Percentiles rank a stretch among this genome's conserved stretches.
Evolutionary conservation across 2,888 invertebrate species (phyloP).

Genomic region (Oligia latruncula): DNA sequence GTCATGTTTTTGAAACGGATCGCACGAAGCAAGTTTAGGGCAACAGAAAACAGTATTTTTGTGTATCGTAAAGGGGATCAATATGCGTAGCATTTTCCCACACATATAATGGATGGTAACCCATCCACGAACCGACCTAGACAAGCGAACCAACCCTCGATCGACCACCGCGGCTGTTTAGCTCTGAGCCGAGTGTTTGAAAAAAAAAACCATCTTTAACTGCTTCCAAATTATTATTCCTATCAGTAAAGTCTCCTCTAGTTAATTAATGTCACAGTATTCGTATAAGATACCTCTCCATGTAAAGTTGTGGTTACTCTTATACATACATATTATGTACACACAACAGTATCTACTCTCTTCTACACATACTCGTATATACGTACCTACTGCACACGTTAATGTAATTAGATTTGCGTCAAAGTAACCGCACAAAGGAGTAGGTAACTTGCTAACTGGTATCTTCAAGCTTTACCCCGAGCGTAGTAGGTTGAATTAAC

Average conservation of each 20-base stretch:
- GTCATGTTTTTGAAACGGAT: neutral
- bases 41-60: neutral
- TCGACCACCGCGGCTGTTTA: neutral
- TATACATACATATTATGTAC: neutral
- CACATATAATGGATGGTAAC: too few species aligned
- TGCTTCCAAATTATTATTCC: neutral
- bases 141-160: neutral
- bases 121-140: neutral
- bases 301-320: slow-evolving; percentile 2
- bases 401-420: slow-evolving; percentile 61
- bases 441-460: slow-evolving; percentile 25
- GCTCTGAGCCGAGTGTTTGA: neutral
- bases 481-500: slow-evolving; percentile 7
- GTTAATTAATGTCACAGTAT: neutral
- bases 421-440: slow-evolving; percentile 55
- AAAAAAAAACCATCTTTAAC: neutral
- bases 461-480: slow-evolving; percentile 6
- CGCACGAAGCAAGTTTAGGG: neutral
- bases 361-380: neutral
- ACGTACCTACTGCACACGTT: slow-evolving; percentile 16
- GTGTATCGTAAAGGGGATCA: neutral
- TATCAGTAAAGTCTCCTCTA: neutral
- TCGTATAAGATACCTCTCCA: neutral
- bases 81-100: neutral
- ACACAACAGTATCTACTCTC: neutral